phyloP scores from a whole-genome alignment of 2,888 invertebrate genomes.

The Trichogramma dendrolimi region DNA sequence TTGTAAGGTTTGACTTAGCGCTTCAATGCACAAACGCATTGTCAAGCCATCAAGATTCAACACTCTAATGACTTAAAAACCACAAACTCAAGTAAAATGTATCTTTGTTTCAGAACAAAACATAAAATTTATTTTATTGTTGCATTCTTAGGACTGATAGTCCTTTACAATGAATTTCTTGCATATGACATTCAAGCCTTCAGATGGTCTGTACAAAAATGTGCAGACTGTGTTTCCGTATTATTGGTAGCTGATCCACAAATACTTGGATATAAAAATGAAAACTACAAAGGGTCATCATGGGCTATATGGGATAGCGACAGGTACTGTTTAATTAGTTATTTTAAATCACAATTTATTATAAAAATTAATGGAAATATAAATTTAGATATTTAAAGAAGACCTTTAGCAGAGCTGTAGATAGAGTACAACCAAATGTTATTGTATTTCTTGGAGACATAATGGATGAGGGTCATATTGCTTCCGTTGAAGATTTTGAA shows the following conservation, averaged over 20 bases:
- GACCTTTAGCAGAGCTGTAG: conserved; percentile 71
- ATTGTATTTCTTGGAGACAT: conserved; percentile 90
- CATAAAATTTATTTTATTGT: conserved; percentile 36
- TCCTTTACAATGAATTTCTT: conserved; percentile 59
- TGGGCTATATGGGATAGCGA: conserved; percentile 85
- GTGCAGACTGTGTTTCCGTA: conserved; percentile 60
- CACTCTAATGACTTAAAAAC: background rate
- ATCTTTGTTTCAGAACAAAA: conserved; percentile 35
- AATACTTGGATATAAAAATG: conserved; percentile 77
- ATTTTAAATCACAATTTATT: background rate
- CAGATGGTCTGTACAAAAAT: conserved; percentile 52
- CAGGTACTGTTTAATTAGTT: conserved; percentile 58
- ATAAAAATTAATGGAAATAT: background rate
- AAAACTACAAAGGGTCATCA: conserved; percentile 63
- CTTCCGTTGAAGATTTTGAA: conserved; percentile 67
- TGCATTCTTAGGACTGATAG: conserved; percentile 33
- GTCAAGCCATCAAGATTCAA: no score
- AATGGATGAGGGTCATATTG: conserved; percentile 88
- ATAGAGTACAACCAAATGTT: conserved; percentile 74
- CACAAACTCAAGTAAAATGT: background rate
- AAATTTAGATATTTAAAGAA: conserved; percentile 68
- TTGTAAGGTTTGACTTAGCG: background rate
- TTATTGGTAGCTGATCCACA: conserved; percentile 88
- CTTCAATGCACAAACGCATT: background rate
- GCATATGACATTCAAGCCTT: conserved; percentile 56